These are phyloP conservation scores for Corythaeola cristata DNA, from an alignment of 2,113 vertebrate genomes.

Conservation along the genomic window DNA sequence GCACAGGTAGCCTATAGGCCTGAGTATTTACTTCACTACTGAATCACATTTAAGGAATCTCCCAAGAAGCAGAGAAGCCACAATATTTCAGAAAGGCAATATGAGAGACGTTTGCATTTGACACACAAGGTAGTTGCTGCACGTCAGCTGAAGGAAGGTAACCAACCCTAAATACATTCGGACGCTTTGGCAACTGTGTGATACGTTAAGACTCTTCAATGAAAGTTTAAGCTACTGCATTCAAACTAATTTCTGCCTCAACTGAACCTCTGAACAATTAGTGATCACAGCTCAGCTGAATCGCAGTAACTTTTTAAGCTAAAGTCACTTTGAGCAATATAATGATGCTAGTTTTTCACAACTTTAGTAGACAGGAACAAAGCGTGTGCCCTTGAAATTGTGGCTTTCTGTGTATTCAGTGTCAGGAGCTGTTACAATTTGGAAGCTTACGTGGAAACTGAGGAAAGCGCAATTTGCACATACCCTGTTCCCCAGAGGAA, in stretches of 20 bases:
- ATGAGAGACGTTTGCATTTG: accelerated
- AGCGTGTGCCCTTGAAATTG: neutral
- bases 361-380: neutral
- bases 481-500: neutral
- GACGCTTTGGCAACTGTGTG: neutral
- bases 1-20: neutral
- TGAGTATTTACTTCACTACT: neutral
- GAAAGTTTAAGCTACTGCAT: neutral
- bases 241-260: neutral
- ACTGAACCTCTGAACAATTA: neutral
- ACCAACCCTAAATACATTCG: neutral
- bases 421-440: neutral
- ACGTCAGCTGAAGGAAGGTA: accelerated
- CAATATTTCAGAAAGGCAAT: neutral
- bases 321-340: neutral
- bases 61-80: neutral
- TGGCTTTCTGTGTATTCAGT: neutral
- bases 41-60: neutral
- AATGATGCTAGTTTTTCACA: neutral
- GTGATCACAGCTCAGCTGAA: neutral
- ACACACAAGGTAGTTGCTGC: too few species aligned
- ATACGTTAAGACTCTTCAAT: neutral
- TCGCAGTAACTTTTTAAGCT: neutral
- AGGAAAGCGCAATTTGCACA: neutral
- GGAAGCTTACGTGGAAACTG: neutral